These are phyloP conservation scores for Catocala nupta DNA, from an alignment of 2,888 invertebrate genomes.

Conservation along the genomic window DNA sequence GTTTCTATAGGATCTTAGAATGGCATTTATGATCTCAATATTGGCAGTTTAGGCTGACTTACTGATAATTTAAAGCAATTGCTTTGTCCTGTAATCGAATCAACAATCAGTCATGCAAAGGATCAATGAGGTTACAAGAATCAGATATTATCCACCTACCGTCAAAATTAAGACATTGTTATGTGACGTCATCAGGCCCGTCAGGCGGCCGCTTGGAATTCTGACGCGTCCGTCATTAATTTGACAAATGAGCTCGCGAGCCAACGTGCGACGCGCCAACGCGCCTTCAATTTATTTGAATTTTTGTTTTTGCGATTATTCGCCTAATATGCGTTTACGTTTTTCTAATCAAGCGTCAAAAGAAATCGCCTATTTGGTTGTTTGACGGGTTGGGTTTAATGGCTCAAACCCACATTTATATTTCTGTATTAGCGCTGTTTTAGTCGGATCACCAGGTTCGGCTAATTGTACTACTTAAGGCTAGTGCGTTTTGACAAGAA, in stretches of 20 bases:
- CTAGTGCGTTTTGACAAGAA: no score
- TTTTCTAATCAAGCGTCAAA: conserved; percentile 52
- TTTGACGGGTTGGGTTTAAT: conserved; percentile 19
- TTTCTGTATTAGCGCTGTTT: no score
- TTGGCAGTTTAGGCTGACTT: no score
- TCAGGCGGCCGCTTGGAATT: conserved; percentile 70
- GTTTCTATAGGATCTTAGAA: no score
- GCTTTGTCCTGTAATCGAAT: no score
- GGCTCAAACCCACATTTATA: conserved; percentile 14
- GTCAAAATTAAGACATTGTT: conserved; percentile 49
- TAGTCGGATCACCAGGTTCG: no score
- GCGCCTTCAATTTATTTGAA: conserved; percentile 65
- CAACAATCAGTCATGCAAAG: no score
- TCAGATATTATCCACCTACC: conserved; percentile 1
- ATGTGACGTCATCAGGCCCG: conserved; percentile 46
- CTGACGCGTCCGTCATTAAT: conserved; percentile 80
- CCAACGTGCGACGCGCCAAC: conserved; percentile 57
- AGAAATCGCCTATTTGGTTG: conserved; percentile 32
- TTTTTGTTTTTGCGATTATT: conserved; percentile 61
- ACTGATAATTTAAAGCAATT: no score
- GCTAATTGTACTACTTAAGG: no score
- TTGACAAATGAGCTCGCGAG: conserved; percentile 78
- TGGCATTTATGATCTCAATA: no score
- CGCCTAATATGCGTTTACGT: conserved; percentile 56
- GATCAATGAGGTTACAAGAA: no score